A percentile compares a stretch with the other conserved stretches of the same genome.
Evolutionary conservation across 2,888 invertebrate genomes (phyloP).

Genomic region (Drosophila fulvimacula): DNA sequence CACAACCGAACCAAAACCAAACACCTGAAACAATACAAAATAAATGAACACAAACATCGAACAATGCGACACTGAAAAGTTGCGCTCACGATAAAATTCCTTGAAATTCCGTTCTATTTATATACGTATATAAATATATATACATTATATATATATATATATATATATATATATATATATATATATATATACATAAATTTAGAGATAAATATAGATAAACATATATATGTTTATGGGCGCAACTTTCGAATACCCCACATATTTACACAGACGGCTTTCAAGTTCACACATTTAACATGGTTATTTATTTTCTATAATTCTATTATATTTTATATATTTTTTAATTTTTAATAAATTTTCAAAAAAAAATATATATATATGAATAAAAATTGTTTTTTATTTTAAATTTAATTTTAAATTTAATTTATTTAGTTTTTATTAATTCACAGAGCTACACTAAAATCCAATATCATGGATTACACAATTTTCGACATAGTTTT

Average conservation of each 20-base stretch:
- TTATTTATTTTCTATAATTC: constrained; percentile 29
- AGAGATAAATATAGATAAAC: not conserved
- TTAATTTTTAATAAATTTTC: constrained; percentile 43
- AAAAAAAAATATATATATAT: constrained; percentile 19
- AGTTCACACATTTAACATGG: constrained; percentile 45
- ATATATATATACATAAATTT: constrained; percentile 6
- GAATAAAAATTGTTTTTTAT: constrained; percentile 40
- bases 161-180: not conserved
- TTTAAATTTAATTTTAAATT: constrained; percentile 10
- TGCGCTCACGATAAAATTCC: constrained; percentile 36
- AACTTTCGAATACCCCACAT: constrained; percentile 50
- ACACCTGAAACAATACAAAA: constrained; percentile 13
- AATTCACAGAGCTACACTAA: constrained; percentile 8
- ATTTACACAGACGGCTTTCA: constrained; percentile 56
- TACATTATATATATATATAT: not conserved
- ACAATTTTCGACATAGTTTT: not conserved
- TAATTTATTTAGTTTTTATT: constrained; percentile 22
- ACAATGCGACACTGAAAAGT: constrained; percentile 45
- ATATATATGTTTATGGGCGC: constrained; percentile 24
- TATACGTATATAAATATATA: not conserved
- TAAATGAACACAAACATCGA: constrained; percentile 29
- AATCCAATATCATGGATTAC: constrained; percentile 9
- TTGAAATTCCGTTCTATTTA: not conserved
- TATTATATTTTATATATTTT: constrained; percentile 14
- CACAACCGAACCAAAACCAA: constrained; percentile 31